Conservation (phyloP, 2,888 invertebrate species). For the Cantharis lateralis region DNA sequence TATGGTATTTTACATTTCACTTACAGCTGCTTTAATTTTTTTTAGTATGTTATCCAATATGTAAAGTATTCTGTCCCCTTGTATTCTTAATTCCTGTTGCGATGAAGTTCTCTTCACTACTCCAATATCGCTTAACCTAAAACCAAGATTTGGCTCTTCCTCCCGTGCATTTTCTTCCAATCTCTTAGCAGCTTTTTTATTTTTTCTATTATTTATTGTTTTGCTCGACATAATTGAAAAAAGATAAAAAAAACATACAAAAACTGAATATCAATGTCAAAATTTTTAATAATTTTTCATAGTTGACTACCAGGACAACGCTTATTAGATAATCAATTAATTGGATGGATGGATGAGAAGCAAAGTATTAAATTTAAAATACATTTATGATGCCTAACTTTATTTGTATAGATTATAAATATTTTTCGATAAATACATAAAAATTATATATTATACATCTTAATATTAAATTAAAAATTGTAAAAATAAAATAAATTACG, state of each 20-base stretch:
- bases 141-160: background rate
- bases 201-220: background rate
- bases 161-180: background rate
- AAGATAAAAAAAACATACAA: background rate
- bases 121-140: background rate
- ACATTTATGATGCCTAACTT: too few relatives aligned
- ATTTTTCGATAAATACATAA: too few relatives aligned
- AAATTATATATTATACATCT: too few relatives aligned
- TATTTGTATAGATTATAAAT: too few relatives aligned
- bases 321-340: background rate
- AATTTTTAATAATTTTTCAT: background rate
- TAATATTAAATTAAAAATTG: too few relatives aligned
- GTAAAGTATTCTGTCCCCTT: background rate
- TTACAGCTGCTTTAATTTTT: background rate
- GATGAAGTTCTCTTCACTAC: background rate
- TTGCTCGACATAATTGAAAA: background rate
- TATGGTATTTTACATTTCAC: background rate
- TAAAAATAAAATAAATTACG: too few relatives aligned
- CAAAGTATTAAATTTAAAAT: too few relatives aligned
- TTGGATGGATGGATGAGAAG: too few relatives aligned
- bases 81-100: background rate
- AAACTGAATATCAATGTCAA: background rate
- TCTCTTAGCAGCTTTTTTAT: background rate
- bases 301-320: background rate
- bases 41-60: background rate